Base-by-base conservation (phyloP, 2,888 invertebrate species). In the Cephalotes varians region DNA sequence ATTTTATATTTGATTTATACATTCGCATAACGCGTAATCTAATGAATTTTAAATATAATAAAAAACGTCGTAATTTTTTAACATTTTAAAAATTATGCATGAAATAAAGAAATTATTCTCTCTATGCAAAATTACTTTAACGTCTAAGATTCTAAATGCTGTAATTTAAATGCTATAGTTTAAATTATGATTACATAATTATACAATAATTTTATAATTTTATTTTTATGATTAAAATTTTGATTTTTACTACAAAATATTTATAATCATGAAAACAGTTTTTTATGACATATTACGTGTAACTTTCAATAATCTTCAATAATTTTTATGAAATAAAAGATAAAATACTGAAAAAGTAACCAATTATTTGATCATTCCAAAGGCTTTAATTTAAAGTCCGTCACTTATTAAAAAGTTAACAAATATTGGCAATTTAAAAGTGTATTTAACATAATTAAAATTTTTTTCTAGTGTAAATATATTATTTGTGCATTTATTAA, bases 201-300 rank as follows among this genome's bases (percentile, higher is more conserved):
- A 60, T n/a, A 60, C 6, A 60, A 31, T 58, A 60, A 60, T 60
- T 60, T 60, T 60, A 31, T 58, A 60, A 60, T 60, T 60, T 60
- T 60, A 60, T 1, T 1, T 60, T 34, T 5, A 60, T 2, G 34
- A 60, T 60, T 60, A 60, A 60, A 60, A 60, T 34, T 60, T 34
- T n/a, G 0, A 60, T 60, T 60, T 34, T 60, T 60, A 34, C 3
- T 60, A 40, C 12, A 40, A 58, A 9, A 58, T 34, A 60, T n/a
- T 34, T 34, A 60, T 34, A 7, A 60, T n/a, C 5, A 34, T 34
- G 6, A 5, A 18, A 60, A 60, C 10, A 49, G n/a, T 60, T 5
- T 60, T 40, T n/a, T n/a, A n/a, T n/a, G n/a, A n/a, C n/a, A 40
- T n/a, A n/a, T 18, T 5, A 34, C 34, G 34, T 60, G 10, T 60